Base-by-base conservation (phyloP, 2,797 vertebrate genomes). In the Poecilia gillii region DNA sequence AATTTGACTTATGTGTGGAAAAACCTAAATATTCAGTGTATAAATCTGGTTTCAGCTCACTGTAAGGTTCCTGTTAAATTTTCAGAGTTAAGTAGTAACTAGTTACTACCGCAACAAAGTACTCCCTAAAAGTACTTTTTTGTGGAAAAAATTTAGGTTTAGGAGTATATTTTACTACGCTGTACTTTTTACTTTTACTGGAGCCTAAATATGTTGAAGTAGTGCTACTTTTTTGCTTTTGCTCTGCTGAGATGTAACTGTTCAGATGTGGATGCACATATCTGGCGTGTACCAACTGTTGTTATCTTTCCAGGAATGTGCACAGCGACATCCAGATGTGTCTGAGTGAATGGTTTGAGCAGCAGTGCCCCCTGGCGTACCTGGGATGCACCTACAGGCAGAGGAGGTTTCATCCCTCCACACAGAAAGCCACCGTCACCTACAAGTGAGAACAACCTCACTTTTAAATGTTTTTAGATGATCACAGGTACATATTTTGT, bases 301-400 rank as follows among this genome's bases (percentile, higher is more conserved):
- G 1, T 12, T 83, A 4, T 4, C 18, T 72, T 53, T 75, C 4
- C 80, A 98, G 96, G 88, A 99, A 99, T 0, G 95, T 97, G 76
- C 98, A 99, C 1, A 87, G 96, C 16, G 98, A 99, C 87, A 98
- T 99, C 84, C 98, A 99, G 93, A 96, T 95, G 0, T 91, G 95
- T 85, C 88, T 98, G 83, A 96, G 95, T 0, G 97, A 97, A 28
- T 99, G 98, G 98, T 99, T 98, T 83, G 96, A 99, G 87, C 96
- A 97, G 81, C 95, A 98, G 45, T 99, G 98, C 82, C 98, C 98
- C 0, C 93, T 99, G 0, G 95, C 98, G 9, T 99, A 99, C 88
- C 93, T 98, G 85, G 98, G 98, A 46, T 99, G 98, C 90, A 97
- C 97, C 55, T 99, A 97, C 91, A 95, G 95, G 84, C 97, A 97